Evolutionary conservation across 1,140 invertebrate species (phyloP).

Genomic region (Hyles vespertilio): DNA sequence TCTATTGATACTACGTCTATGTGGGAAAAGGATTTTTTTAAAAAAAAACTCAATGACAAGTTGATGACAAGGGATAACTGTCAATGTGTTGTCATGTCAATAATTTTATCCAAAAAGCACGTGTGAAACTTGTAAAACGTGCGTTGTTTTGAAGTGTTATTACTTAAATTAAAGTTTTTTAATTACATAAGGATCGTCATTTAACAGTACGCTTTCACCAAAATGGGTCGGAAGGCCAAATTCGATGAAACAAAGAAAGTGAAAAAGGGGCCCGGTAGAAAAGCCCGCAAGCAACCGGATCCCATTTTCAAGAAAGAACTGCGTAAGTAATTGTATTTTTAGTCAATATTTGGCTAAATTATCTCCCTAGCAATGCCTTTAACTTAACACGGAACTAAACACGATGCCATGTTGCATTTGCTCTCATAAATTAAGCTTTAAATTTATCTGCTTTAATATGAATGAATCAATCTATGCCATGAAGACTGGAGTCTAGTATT

Average conservation of each 20-base stretch:
- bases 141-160: conserved; percentile 3
- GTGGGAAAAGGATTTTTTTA: no score
- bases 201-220: conserved; percentile 11
- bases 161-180: no score
- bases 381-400: no score
- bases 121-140: conserved; percentile 9
- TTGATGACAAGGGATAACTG: neutral
- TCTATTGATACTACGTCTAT: no score
- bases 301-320: conserved; percentile 82
- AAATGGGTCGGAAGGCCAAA: conserved; percentile 92
- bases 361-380: no score
- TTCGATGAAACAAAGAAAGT: conserved; percentile 81
- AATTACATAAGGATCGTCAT: neutral
- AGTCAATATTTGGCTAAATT: neutral
- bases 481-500: no score
- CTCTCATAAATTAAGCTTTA: no score
- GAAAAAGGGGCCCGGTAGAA: conserved; percentile 90
- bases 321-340: conserved; percentile 33
- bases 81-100: no score
- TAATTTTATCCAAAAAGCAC: conserved; percentile 11
- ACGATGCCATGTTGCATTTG: no score
- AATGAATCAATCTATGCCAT: no score
- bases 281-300: conserved; percentile 89
- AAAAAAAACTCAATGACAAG: no score
- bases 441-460: no score